A percentile compares a stretch with the other conserved stretches of the same genome.
Evolutionary conservation across 2,797 vertebrate genomes (phyloP).

Genomic region (Varecia variegata): DNA sequence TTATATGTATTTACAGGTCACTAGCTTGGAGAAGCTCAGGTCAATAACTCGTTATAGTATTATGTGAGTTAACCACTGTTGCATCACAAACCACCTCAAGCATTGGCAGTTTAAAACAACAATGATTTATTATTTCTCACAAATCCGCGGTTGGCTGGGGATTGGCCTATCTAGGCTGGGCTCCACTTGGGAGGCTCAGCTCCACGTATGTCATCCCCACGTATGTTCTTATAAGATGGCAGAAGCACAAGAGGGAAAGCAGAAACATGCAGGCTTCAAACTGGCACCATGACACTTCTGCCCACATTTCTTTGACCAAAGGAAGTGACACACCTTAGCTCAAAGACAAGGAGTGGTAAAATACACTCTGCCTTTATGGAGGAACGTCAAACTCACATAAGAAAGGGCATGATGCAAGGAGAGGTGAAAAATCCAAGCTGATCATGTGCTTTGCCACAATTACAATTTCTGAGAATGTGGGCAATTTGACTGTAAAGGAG

Average conservation of each 20-base stretch:
- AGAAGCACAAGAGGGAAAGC: neutral
- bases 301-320: slow-evolving; percentile 25
- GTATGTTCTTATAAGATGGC: neutral
- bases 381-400: neutral
- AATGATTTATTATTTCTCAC: neutral
- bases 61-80: neutral
- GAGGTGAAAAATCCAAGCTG: neutral
- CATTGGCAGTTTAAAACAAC: neutral
- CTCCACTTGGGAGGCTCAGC: neutral
- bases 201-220: neutral
- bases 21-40: neutral
- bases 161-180: neutral
- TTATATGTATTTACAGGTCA: slow-evolving; percentile 3
- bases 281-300: neutral
- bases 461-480: slow-evolving; percentile 12
- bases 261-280: neutral
- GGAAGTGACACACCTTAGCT: slow-evolving; percentile 1
- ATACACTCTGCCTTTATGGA: neutral
- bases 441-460: neutral
- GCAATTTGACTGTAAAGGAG: slow-evolving; percentile 20
- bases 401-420: neutral
- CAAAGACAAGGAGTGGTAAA: slow-evolving; percentile 19
- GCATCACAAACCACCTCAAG: neutral
- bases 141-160: neutral
- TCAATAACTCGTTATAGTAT: neutral